phyloP scores from a whole-genome alignment of 2,888 invertebrate genomes.

The Melinaea menophilus region DNA sequence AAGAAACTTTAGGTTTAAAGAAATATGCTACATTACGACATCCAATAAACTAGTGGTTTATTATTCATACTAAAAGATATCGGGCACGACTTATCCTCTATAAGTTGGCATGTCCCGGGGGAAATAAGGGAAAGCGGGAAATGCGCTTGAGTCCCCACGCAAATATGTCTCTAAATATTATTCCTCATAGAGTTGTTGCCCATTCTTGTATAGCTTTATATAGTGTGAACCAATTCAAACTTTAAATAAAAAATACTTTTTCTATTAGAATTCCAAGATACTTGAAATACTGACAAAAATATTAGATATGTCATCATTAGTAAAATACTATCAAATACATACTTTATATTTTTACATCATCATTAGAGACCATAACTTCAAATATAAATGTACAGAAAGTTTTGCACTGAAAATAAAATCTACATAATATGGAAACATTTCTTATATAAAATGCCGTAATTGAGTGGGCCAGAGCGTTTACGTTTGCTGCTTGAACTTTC shows the following conservation, averaged over 20 bases:
- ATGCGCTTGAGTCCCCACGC: constrained; percentile 62
- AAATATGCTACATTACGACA: background rate
- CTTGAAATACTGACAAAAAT: too few species aligned
- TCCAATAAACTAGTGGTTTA: constrained; percentile 3
- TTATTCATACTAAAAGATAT: constrained; percentile 37
- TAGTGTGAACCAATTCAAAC: background rate
- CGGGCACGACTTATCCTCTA: constrained; percentile 66
- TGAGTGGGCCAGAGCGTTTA: background rate
- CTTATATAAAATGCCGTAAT: background rate
- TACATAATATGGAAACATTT: too few species aligned
- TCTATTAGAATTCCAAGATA: too few species aligned
- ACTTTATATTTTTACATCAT: too few species aligned
- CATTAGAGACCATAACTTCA: too few species aligned
- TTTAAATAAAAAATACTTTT: background rate
- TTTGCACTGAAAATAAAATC: too few species aligned
- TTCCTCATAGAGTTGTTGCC: constrained; percentile 29
- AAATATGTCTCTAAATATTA: constrained; percentile 64
- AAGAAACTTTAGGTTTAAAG: background rate
- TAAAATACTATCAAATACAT: too few species aligned
- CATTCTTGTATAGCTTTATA: constrained; percentile 5
- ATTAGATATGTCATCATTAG: too few species aligned
- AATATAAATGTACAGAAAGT: too few species aligned
- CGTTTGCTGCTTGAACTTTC: background rate
- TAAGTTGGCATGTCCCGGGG: constrained; percentile 71
- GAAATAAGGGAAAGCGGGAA: constrained; percentile 72